Evolutionary conservation across 2,888 invertebrate species (phyloP), one percentile per base, ranked within the genome.

Genomic region (Morinoia aosen): DNA sequence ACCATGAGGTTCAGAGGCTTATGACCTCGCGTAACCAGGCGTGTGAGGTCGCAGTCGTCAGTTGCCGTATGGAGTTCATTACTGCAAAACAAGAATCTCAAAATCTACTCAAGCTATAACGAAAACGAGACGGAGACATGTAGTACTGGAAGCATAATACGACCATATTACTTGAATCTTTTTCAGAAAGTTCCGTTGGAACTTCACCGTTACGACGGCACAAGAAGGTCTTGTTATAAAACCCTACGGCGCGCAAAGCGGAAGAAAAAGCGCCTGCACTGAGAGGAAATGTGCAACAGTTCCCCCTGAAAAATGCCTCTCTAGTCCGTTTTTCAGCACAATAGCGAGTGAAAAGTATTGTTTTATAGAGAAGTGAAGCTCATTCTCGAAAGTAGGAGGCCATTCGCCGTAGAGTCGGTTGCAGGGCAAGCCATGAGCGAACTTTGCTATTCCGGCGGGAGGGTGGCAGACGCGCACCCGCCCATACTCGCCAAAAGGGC

Each of bases 321-420:
- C 76, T 76, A 7, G 76, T 25, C 25, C 76, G 25, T 76, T 90
- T 90, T 48, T 39, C 12, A 90, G 90, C 39, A 90, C 90, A 90
- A 90, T 90, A 90, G 76, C 90, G 40, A 90, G 90, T 40, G 90
- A 90, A 90, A 90, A 90, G 90, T 90, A 90, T 90, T 90, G 90
- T 90, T 90, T 90, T 90, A 90, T 90, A 90, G 90, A 90, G 90
- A 40, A 90, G 48, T 90, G 90, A 48, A 90, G 48, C 90, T 90
- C 90, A 90, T 90, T 90, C 48, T 90, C 25, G 39, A 90, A 48
- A 90, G 90, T 90, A 90, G 90, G 40, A 39, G 90, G 90, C 90
- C 90, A 90, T 90, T 90, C 48, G 14, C 90, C 48, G 90, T 90
- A 90, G 90, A 90, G 40, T 90, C 76, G 76, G 39, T 39, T 90